Base-by-base conservation (phyloP, 2,888 invertebrate genomes). In the Scaptomyza parva region DNA sequence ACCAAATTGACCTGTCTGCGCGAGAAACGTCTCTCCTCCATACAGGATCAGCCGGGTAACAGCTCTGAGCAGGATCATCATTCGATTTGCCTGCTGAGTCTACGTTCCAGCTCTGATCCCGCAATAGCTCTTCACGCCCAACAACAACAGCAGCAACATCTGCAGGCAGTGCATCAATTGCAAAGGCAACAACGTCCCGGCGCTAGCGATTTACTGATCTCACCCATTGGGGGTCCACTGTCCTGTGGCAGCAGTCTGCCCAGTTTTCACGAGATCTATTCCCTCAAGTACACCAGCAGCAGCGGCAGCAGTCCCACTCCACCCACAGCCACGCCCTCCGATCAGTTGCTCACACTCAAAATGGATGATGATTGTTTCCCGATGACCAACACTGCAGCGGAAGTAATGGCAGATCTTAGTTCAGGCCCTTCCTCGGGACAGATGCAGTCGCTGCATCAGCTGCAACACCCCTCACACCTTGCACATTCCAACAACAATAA, bases 191-290 rank as follows among this genome's bases (percentile, higher is more conserved):
- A 76, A 53, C 53, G 59, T 3, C 74, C 53, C 62, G 74, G 73
- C 41, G 70, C n/a, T 62, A 68, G 62, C 24, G 72, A 76, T 33
- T 72, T 86, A 60, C 63, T 90, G 68, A 80, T 86, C 60, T 89
- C 89, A 44, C 75, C 89, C 22, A 77, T 86, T 24, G 88, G 79
- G 9, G 90, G 89, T 1, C 88, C 90, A 26, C 78, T 90, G 50
- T 87, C 90, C 40, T 88, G 91, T 33, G 93, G 94, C 79, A 94
- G 94, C 44, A 94, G 95, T 45, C 92, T 97, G 88, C 97, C 97
- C 71, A 96, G 96, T 92, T 97, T 97, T 92, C 96, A 97, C 93
- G 97, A 97, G 92, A 97, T 96, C 26, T 96, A 96, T 91, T 96
- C 96, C 62, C 94, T 96, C 48, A 95, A 95, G 70, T 95, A 95